These are phyloP conservation scores for Drosophila seguyi DNA, from an alignment of 1,140 invertebrate species.

Conservation along the genomic window DNA sequence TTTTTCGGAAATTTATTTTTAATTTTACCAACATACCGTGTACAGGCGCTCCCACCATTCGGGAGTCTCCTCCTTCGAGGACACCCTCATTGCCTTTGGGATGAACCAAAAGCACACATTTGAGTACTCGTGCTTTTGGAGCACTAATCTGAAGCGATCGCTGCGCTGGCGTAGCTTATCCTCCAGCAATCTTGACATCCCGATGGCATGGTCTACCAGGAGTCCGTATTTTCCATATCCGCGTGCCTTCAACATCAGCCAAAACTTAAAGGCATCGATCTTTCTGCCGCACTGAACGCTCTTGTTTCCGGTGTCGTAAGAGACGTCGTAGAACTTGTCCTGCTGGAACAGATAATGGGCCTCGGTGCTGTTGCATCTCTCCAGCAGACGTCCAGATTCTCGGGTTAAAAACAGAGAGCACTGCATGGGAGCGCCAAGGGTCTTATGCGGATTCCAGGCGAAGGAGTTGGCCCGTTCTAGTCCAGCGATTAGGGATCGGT, in stretches of 20 bases:
- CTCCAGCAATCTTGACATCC: constrained; percentile 86
- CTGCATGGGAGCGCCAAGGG: constrained; percentile 94
- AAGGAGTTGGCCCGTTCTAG: constrained; percentile 89
- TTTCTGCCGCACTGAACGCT: constrained; percentile 97
- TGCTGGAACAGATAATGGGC: constrained; percentile 96
- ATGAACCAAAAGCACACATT: constrained; percentile 98
- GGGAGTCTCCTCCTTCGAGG: constrained; percentile 86
- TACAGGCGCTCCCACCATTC: constrained; percentile 90
- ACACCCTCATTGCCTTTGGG: constrained; percentile 89
- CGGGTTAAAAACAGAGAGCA: constrained; percentile 93
- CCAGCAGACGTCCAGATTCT: constrained; percentile 88
- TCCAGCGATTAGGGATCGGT: constrained; percentile 60
- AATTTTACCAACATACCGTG: too few relatives aligned
- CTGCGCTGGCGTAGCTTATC: constrained; percentile 84
- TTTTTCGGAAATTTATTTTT: too few relatives aligned
- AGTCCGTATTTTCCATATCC: constrained; percentile 87
- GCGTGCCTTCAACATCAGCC: constrained; percentile 95
- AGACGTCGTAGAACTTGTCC: constrained; percentile 96
- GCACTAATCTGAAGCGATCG: constrained; percentile 88
- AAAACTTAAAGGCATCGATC: constrained; percentile 96
- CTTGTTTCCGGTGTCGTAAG: constrained; percentile 96
- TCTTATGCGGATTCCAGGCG: constrained; percentile 97
- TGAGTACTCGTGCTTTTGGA: constrained; percentile 89
- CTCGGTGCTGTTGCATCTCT: constrained; percentile 91
- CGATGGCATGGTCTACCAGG: constrained; percentile 89